Base-by-base conservation (phyloP, 1,140 invertebrate genomes). In the Eurosta solidaginis region DNA sequence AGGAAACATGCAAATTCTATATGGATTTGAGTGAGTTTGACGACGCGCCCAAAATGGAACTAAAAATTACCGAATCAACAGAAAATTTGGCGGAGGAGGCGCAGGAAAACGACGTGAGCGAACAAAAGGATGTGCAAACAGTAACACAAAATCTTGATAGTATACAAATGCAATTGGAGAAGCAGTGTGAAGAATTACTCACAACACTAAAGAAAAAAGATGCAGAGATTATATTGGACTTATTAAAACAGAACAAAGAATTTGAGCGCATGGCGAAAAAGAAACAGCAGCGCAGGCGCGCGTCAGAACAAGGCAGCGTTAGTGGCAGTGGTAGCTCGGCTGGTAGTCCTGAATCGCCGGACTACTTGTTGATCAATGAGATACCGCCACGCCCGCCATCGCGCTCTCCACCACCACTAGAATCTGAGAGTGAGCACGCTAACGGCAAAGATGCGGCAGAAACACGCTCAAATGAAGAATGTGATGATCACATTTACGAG, bases 221-320 rank as follows among this genome's bases (percentile, higher is more conserved):
- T 81, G 83, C 85, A 0, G 83, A 88, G 83, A 95, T 96, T 40
- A 94, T 96, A 27, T 92, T 94, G 17, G 93, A 96, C 84, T 89
- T 96, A 22, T 88, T 96, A 1, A 93, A 95, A 91, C 93, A 96
- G 82, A 96, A 94, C 82, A 91, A 93, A 81, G 94, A 96, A 81
- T 95, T 96, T 78, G 93, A 96, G n/a, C 59, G 59, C 36, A 68
- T 68, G 14, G 59, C 36, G 4, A 68, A 68, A 33, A 68, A 68
- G 14, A 68, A 68, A 1, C 59, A 68, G 59, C 59, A 68, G 27
- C 59, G 59, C 29, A 75, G 29, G 36, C 74, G 74, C 12, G 12
- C 49, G 22, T 9, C 80, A 2, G 78, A 75, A 29, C 81, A 80
- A 14, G 78, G 47, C 78, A 84, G 45, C n/a, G 73, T 6, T 49